Conservation (phyloP, 1,140 invertebrate genomes). For the Vanessa atalanta region DNA sequence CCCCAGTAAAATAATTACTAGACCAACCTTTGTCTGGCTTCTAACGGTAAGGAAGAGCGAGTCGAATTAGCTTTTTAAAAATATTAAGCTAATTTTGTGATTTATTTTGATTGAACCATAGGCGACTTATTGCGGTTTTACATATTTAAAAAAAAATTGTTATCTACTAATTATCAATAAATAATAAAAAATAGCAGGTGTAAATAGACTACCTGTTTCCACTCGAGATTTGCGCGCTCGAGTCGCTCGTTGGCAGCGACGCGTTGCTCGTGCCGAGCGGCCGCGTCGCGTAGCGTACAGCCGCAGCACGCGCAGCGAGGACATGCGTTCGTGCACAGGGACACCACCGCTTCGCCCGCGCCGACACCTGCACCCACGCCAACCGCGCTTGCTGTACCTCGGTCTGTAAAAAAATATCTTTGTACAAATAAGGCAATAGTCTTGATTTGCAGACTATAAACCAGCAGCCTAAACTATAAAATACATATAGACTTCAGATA, state of each 20-base stretch:
- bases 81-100: too few relatives aligned
- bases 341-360: constrained; percentile 10
- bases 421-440: not conserved
- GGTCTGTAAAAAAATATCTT: not conserved
- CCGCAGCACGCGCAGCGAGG: constrained; percentile 63
- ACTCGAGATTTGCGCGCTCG: constrained; percentile 75
- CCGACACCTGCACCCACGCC: constrained; percentile 1
- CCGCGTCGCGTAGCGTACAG: constrained; percentile 69
- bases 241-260: constrained; percentile 71
- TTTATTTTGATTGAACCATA: too few relatives aligned
- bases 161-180: too few relatives aligned
- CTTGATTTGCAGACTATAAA: too few relatives aligned
- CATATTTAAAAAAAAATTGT: too few relatives aligned
- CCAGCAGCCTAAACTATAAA: not conserved
- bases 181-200: not conserved
- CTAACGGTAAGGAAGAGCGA: too few relatives aligned
- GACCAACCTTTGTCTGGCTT: too few relatives aligned
- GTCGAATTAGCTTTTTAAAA: too few relatives aligned
- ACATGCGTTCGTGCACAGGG: constrained; percentile 49
- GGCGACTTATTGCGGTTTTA: too few relatives aligned
- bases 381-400: constrained; percentile 13
- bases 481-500: not conserved
- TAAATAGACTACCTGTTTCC: constrained; percentile 67
- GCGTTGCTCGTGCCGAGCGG: constrained; percentile 72
- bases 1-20: too few relatives aligned